These are phyloP conservation scores for Diadumene lineata DNA, from an alignment of 92 coral and sea anemone species.

Conservation along the genomic window DNA sequence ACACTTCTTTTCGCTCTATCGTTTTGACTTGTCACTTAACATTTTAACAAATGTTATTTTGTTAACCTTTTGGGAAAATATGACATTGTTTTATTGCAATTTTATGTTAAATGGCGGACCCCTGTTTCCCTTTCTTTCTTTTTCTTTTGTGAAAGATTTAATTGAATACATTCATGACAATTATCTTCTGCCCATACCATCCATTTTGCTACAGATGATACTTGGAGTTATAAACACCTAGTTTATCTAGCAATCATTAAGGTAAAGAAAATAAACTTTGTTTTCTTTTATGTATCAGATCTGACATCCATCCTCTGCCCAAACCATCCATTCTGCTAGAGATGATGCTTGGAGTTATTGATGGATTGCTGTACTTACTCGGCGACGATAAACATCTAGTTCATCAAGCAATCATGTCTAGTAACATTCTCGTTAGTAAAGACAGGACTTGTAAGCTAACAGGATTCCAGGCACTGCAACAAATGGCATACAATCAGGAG, in stretches of 20 bases:
- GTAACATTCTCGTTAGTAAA: constrained; percentile 4
- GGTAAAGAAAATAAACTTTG: background rate
- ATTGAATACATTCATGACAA: too few relatives aligned
- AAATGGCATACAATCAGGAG: constrained; percentile 9
- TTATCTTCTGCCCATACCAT: background rate
- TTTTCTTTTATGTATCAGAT: background rate
- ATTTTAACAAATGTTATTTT: too few relatives aligned
- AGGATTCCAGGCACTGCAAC: constrained; percentile 16
- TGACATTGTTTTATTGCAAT: too few relatives aligned
- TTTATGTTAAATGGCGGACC: too few relatives aligned
- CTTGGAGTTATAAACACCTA: too few relatives aligned
- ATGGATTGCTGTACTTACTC: background rate
- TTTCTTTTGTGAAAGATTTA: too few relatives aligned
- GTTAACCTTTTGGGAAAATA: too few relatives aligned
- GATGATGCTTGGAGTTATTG: constrained; percentile 23
- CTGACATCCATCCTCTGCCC: constrained; percentile 16
- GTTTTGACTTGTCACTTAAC: too few relatives aligned
- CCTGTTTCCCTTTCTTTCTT: too few relatives aligned
- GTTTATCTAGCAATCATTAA: background rate
- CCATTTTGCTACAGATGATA: background rate
- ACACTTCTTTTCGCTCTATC: too few relatives aligned
- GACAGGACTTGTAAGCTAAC: constrained; percentile 12
- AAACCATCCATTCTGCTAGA: constrained; percentile 3
- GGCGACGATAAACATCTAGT: constrained; percentile 9
- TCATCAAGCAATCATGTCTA: constrained; percentile 4